A percentile compares a stretch with the other conserved stretches of the same genome.
Conservation (phyloP, 2,797 vertebrate genomes). For the Loriculus beryllinus region DNA sequence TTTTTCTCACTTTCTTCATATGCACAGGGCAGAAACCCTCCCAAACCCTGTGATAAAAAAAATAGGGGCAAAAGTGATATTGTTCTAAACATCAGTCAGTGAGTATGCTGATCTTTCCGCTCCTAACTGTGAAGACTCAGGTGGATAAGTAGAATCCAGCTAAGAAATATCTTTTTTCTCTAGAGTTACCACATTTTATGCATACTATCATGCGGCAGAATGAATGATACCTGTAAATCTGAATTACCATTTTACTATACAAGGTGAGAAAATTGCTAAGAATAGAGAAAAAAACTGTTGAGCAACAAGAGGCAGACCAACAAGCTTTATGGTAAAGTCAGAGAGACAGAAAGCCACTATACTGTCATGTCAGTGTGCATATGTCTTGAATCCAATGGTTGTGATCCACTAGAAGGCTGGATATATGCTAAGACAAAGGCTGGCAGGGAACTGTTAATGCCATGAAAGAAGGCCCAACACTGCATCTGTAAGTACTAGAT, state of each 20-base stretch:
- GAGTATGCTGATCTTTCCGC: not conserved
- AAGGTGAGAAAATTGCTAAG: not conserved
- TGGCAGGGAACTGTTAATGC: not conserved
- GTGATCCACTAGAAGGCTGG: not conserved
- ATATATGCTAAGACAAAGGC: not conserved
- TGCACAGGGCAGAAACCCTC: not conserved
- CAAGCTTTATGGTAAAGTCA: not conserved
- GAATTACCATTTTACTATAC: not conserved
- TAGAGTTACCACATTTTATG: not conserved
- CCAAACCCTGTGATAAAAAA: not conserved
- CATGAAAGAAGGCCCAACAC: not conserved
- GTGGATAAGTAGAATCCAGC: not conserved
- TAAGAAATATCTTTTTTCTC: conserved; percentile 1
- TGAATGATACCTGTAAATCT: not conserved
- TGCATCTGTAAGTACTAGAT: not conserved
- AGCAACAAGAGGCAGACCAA: not conserved
- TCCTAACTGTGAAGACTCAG: not conserved
- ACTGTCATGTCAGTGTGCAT: not conserved
- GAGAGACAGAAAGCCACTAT: not conserved
- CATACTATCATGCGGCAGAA: not conserved
- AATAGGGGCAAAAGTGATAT: not conserved
- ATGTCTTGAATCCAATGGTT: not conserved
- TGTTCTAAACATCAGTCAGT: not conserved
- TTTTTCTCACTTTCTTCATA: not conserved
- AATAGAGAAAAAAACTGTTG: not conserved